Percentiles rank a stretch among this genome's conserved stretches.
phyloP scores from a whole-genome alignment of 2,113 vertebrate species.

The Pluvialis apricaria region DNA sequence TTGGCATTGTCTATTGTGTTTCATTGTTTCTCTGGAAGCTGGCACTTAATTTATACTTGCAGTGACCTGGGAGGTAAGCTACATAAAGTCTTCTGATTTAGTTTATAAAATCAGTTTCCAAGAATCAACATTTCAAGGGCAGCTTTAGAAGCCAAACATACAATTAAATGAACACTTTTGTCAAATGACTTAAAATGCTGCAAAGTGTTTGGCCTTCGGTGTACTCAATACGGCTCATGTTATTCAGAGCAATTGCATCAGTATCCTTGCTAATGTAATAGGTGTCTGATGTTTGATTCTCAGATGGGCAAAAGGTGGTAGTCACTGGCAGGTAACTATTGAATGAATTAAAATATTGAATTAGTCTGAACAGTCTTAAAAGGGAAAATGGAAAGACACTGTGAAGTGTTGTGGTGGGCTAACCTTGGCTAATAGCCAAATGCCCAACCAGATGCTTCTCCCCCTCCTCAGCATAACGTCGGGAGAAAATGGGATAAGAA shows the following conservation, averaged over 20 bases:
- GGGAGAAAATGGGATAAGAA: neutral
- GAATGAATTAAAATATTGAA: neutral
- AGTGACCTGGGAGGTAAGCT: neutral
- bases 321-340: neutral
- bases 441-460: fast-evolving
- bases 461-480: neutral
- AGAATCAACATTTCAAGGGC: neutral
- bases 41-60: neutral
- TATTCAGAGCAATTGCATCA: neutral
- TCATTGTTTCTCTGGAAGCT: neutral
- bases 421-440: neutral
- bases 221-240: neutral
- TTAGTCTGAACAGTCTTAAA: neutral
- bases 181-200: neutral
- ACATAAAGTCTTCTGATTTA: neutral
- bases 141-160: neutral
- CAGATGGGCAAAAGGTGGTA: neutral
- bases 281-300: neutral
- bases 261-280: neutral
- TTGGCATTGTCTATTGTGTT: neutral
- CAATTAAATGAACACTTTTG: neutral
- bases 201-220: neutral
- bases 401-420: neutral
- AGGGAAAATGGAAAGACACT: neutral
- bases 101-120: neutral